Evolutionary conservation across 2,113 vertebrate species (phyloP).

Genomic region (Eupsittula cactorum): DNA sequence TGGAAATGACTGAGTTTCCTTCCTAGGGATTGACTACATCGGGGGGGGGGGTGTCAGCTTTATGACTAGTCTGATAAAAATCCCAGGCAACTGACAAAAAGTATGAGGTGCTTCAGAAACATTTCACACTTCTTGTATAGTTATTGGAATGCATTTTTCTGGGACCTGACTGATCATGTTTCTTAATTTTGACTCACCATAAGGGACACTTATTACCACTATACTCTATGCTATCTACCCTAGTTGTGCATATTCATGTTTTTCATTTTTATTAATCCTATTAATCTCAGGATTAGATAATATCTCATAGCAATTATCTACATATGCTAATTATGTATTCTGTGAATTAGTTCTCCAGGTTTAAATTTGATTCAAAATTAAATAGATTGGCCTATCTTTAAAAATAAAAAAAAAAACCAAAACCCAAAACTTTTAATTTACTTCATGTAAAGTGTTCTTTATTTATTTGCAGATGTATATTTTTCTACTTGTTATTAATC

Average conservation of each 20-base stretch:
- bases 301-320: constrained; percentile 12
- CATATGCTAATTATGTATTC: background rate
- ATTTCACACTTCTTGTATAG: background rate
- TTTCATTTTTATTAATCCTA: constrained; percentile 25
- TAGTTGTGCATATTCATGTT: background rate
- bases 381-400: background rate
- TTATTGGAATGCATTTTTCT: background rate
- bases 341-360: background rate
- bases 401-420: fast-evolving
- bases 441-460: background rate
- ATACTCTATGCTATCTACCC: background rate
- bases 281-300: constrained; percentile 14
- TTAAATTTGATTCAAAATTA: background rate
- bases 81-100: background rate
- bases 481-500: background rate
- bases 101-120: background rate
- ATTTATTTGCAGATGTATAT: background rate
- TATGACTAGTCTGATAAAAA: background rate
- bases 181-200: background rate
- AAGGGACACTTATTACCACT: background rate
- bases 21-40: background rate
- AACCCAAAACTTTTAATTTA: background rate
- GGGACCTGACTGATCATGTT: background rate
- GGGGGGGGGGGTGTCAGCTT: fast-evolving
- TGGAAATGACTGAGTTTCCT: background rate